These are phyloP conservation scores for Megalops cyprinoides DNA, from an alignment of 2,797 vertebrate genomes.

Conservation along the genomic window DNA sequence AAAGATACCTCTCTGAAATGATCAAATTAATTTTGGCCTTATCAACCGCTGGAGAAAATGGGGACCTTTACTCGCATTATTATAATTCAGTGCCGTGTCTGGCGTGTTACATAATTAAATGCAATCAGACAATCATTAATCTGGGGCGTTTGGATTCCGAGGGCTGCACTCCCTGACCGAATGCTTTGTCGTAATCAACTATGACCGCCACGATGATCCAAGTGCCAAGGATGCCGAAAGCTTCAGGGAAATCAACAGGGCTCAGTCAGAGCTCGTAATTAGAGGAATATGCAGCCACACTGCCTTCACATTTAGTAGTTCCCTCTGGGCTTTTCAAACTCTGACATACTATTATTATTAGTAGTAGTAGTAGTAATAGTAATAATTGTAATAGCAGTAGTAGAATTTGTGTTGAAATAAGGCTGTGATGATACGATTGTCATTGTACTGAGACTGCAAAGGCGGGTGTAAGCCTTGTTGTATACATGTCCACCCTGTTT, in stretches of 20 bases:
- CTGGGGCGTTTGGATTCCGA: not conserved
- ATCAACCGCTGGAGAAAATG: not conserved
- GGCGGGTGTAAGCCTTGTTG: too few relatives aligned
- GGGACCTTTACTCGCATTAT: not conserved
- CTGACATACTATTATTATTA: not conserved
- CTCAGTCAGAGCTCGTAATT: slow-evolving; percentile 19
- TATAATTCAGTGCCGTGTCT: not conserved
- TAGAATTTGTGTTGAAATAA: not conserved
- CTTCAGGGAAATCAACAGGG: slow-evolving; percentile 17
- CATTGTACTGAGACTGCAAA: not conserved
- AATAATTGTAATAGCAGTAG: not conserved
- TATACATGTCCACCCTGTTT: not conserved
- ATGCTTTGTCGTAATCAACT: not conserved
- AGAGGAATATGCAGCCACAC: not conserved
- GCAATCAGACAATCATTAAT: slow-evolving; percentile 15
- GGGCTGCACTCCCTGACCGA: not conserved
- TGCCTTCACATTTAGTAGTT: not conserved
- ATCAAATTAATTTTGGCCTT: slow-evolving; percentile 24
- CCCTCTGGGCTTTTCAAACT: slow-evolving; percentile 1
- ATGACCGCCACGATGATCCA: not conserved
- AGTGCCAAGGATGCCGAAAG: not conserved
- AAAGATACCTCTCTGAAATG: slow-evolving; percentile 13
- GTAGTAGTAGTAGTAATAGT: too few relatives aligned
- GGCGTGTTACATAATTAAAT: slow-evolving; percentile 22
- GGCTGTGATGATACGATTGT: not conserved